Percentiles rank a stretch among this genome's conserved stretches.
phyloP scores from a whole-genome alignment of 2,797 vertebrate genomes.

The Myotis planiceps region DNA sequence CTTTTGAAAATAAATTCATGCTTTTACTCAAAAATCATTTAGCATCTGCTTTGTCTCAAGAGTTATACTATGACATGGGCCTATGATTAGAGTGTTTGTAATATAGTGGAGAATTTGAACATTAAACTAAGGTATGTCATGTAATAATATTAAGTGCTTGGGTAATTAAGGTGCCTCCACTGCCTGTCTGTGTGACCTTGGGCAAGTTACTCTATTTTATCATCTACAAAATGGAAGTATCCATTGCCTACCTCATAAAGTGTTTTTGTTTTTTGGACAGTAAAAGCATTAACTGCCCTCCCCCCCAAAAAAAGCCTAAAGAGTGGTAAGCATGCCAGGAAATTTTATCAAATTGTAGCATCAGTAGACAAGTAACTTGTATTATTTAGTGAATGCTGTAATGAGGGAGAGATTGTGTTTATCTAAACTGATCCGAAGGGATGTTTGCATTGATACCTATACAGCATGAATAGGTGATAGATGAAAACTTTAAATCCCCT shows the following conservation, averaged over 20 bases:
- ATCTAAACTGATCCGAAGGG: not conserved
- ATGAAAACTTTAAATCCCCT: conserved; percentile 18
- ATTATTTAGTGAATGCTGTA: conserved; percentile 13
- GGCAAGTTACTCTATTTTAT: conserved; percentile 2
- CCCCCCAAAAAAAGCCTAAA: not conserved
- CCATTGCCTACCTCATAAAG: not conserved
- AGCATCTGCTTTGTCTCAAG: not conserved
- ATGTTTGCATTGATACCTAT: not conserved
- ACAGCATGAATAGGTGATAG: not conserved
- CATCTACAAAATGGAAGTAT: not conserved
- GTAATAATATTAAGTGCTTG: not conserved
- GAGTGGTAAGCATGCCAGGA: not conserved
- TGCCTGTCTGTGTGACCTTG: not conserved
- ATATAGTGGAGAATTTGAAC: conserved; percentile 12
- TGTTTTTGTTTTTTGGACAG: not conserved
- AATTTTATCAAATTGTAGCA: not conserved
- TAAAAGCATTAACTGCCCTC: not conserved
- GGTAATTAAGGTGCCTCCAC: not conserved
- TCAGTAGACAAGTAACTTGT: not conserved
- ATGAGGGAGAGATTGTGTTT: not conserved
- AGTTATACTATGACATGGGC: not conserved
- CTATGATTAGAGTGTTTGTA: conserved; percentile 22
- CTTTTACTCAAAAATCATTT: conserved; percentile 17
- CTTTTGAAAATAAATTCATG: not conserved
- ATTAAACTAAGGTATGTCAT: not conserved